A percentile compares a stretch with the other conserved stretches of the same genome.
Conservation (phyloP, 2,888 invertebrate genomes). For the Dolichopus griseipennis region DNA sequence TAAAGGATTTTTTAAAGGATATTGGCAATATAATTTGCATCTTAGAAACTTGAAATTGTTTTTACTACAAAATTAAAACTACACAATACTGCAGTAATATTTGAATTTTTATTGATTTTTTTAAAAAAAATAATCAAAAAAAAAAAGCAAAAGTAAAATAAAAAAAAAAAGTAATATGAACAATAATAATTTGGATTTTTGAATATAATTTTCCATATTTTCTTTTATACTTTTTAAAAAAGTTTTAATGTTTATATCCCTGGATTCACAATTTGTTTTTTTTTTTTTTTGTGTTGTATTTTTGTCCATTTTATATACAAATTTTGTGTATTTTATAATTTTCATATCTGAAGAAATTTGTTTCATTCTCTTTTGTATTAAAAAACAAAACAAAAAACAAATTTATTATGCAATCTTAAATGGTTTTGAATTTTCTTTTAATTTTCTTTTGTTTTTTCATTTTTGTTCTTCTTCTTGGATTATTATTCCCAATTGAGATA, state of each 20-base stretch:
- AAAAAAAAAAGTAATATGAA: not conserved
- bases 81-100: not conserved
- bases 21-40: too few species aligned
- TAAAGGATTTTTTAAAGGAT: too few species aligned
- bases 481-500: not conserved
- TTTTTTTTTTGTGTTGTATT: too few species aligned
- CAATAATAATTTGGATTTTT: not conserved
- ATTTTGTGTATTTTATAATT: not conserved
- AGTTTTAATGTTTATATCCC: too few species aligned
- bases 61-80: too few species aligned
- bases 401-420: conserved; percentile 1
- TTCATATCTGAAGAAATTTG: not conserved
- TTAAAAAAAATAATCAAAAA: not conserved
- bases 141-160: too few species aligned
- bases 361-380: not conserved
- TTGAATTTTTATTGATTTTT: not conserved
- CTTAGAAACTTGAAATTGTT: not conserved
- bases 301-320: too few species aligned
- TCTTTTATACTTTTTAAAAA: too few species aligned
- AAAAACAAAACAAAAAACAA: too few species aligned
- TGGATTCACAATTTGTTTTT: too few species aligned
- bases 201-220: too few species aligned
- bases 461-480: not conserved
- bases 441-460: not conserved
- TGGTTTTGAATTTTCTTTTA: not conserved